Percentiles rank a stretch among this genome's conserved stretches.
These are phyloP conservation scores for Platyscapa corneri DNA, from an alignment of 1,140 invertebrate genomes.

Conservation along the genomic window DNA sequence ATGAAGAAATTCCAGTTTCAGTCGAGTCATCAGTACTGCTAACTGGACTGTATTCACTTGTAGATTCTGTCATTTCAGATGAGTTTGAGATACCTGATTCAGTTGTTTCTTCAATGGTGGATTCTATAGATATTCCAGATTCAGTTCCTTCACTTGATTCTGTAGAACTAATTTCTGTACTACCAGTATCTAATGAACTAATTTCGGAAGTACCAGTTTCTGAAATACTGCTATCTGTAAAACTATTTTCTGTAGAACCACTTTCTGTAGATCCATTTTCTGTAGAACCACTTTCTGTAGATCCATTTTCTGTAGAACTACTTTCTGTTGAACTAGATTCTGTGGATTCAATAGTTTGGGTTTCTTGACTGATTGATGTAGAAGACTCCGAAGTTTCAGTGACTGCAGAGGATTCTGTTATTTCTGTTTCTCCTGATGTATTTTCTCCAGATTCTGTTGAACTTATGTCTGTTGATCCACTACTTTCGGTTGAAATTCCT, in stretches of 20 bases:
- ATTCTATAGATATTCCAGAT: constrained; percentile 45
- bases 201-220: constrained; percentile 26
- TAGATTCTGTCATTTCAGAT: constrained; percentile 54
- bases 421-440: constrained; percentile 16
- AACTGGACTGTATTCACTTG: constrained; percentile 20
- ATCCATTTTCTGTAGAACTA: constrained; percentile 8
- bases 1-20: constrained; percentile 53
- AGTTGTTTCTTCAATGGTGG: constrained; percentile 50
- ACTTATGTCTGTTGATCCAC: constrained; percentile 23
- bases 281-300: neutral
- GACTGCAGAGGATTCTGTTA: constrained; percentile 43
- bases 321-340: neutral
- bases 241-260: constrained; percentile 24
- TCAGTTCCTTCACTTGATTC: constrained; percentile 48
- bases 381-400: constrained; percentile 34
- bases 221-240: constrained; percentile 28
- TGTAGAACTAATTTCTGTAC: constrained; percentile 20
- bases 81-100: constrained; percentile 56
- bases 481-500: constrained; percentile 50
- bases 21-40: constrained; percentile 45
- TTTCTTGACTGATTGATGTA: neutral
- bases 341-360: constrained; percentile 19
- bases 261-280: constrained; percentile 47
- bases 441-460: constrained; percentile 38
- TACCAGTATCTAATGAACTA: neutral